Percentiles rank a stretch among this genome's conserved stretches.
Conservation (phyloP, 2,797 vertebrate species). For the Pseudomugil gertrudae region DNA sequence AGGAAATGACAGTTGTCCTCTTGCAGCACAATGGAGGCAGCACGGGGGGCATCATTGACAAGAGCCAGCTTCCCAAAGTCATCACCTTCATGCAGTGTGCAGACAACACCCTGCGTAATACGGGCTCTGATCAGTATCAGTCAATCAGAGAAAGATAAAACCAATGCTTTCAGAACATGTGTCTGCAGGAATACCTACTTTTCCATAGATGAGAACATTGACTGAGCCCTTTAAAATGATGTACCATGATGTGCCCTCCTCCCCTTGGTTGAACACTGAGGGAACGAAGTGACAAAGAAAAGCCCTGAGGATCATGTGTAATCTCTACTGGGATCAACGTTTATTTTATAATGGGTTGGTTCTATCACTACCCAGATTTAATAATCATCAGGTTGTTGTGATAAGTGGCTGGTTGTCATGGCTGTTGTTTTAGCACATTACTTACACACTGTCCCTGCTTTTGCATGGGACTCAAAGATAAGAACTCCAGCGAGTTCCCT, state of each 20-base stretch:
- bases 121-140: conserved; percentile 3
- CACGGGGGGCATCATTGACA: conserved; percentile 95
- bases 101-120: conserved; percentile 91
- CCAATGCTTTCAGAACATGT: not conserved
- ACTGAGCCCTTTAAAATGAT: conserved; percentile 98
- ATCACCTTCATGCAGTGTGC: conserved; percentile 95
- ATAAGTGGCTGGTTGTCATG: not conserved
- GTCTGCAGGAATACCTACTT: conserved; percentile 80
- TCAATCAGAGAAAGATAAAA: not conserved
- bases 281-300: conserved; percentile 25
- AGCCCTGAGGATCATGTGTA: not conserved
- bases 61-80: conserved; percentile 98
- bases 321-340: conserved; percentile 17
- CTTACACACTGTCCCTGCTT: conserved; percentile 97
- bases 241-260: conserved; percentile 99
- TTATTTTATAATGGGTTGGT: not conserved
- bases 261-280: conserved; percentile 97
- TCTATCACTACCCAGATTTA: not conserved
- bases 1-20: conserved; percentile 99
- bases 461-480: conserved; percentile 96
- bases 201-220: conserved; percentile 98
- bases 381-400: not conserved
- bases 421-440: conserved; percentile 46
- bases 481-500: conserved; percentile 93
- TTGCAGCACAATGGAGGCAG: conserved; percentile 94